phyloP scores from a whole-genome alignment of 2,797 vertebrate species.

The Sciurus carolinensis region DNA sequence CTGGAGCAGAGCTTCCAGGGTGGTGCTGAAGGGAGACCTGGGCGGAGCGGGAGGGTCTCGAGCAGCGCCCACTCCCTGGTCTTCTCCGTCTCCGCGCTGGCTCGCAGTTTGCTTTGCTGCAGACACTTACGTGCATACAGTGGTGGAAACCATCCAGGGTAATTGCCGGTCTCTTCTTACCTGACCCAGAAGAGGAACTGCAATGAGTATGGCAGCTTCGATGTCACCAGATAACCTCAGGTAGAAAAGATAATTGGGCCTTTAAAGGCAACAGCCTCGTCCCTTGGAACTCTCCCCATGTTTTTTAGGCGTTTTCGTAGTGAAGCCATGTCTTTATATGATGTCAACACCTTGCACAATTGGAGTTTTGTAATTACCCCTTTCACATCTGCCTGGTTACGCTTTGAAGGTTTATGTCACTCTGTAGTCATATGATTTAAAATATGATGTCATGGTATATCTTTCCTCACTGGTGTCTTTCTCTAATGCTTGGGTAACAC shows the following conservation, averaged over 20 bases:
- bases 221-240: background rate
- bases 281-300: background rate
- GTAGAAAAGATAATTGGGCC: background rate
- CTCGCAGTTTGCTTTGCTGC: no score
- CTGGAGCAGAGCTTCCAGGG: background rate
- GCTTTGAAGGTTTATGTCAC: conserved; percentile 34
- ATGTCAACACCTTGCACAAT: conserved; percentile 30
- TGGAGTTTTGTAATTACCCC: conserved; percentile 34
- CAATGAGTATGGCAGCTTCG: background rate
- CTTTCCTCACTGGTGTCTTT: background rate
- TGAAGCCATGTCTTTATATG: background rate
- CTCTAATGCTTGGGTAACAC: background rate
- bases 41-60: no score
- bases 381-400: conserved; percentile 60
- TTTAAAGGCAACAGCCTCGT: background rate
- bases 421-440: background rate
- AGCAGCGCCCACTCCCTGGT: background rate
- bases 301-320: background rate
- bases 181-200: background rate
- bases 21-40: background rate
- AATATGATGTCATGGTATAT: background rate
- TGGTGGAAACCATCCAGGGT: background rate
- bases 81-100: background rate
- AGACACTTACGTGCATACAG: background rate
- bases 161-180: background rate